Evolutionary conservation across 2,113 vertebrate genomes (phyloP).

Genomic region (Aix galericulata): DNA sequence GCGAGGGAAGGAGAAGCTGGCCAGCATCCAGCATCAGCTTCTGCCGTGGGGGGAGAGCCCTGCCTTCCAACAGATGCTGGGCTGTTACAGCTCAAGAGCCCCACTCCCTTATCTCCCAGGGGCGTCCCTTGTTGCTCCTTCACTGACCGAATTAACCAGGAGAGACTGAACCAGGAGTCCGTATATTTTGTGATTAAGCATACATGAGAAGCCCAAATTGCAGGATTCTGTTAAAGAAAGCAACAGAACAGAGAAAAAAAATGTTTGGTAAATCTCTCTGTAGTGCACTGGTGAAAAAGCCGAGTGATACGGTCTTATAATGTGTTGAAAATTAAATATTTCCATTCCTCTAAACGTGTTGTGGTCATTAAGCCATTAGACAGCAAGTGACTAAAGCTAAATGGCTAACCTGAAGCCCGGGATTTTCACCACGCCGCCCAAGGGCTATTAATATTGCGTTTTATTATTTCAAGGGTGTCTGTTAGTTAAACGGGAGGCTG

Average conservation of each 20-base stretch:
- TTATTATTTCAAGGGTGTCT: constrained; percentile 30
- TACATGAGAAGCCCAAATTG: neutral
- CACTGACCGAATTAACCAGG: neutral
- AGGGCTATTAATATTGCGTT: constrained; percentile 38
- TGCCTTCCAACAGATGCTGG: constrained; percentile 43
- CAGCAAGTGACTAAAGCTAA: constrained; percentile 44
- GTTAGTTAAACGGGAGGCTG: neutral
- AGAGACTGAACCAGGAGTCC: neutral
- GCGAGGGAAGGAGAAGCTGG: constrained; percentile 45
- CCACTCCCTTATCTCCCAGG: constrained; percentile 19
- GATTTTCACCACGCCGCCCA: constrained; percentile 18
- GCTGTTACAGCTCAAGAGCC: neutral
- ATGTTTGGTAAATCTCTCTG: neutral
- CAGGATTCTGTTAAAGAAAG: neutral
- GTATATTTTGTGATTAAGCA: neutral
- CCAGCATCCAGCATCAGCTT: constrained; percentile 39
- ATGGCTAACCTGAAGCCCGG: constrained; percentile 31
- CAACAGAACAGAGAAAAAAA: neutral
- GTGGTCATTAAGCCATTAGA: constrained; percentile 54
- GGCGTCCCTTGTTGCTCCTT: constrained; percentile 32
- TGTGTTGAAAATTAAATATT: constrained; percentile 39
- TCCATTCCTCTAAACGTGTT: neutral
- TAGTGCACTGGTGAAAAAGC: neutral
- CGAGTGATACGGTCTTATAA: neutral
- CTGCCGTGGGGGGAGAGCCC: neutral